Base-by-base conservation (phyloP, 2,888 invertebrate genomes). In the Nowickia ferox region DNA sequence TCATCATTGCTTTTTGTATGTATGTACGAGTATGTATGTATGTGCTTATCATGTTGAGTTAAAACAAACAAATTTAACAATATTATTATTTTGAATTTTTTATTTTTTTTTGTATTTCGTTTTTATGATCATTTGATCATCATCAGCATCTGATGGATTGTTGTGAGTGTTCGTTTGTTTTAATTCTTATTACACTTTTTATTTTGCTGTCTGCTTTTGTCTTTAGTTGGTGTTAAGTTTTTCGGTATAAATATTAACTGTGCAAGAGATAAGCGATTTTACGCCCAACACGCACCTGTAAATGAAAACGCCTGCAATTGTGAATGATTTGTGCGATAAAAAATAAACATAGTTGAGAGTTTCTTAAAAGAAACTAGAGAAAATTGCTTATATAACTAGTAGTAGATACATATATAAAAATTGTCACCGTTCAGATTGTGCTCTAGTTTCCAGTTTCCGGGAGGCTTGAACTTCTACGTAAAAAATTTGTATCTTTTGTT, bases 201-300 rank as follows among this genome's bases (percentile, higher is more conserved):
- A 46, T 69, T 57, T 40, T 13, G 19, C 0, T 59, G 11, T 68
- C 11, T 17, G 9, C 68, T 63, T 76, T 68, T 63, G 69, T 22
- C 51, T 75, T 82, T 40, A 74, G 74, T 46, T 81, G 68, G 77
- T 87, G 84, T 79, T 82, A 85, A 87, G 68, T 82, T 75, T 46
- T 79, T 76, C 69, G 71, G 76, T 83, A 84, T 76, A 84, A 86
- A 87, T 86, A 86, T 87, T 81, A 80, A 82, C 71, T 77, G 76
- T 84, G 71, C 71, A 46, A 63, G 72, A 84, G 83, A 84, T 86
- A 86, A 84, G 79, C 87, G 76, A 86, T 88, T 87, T 84, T 72
- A 87, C 65, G 83, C 78, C 78, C 69, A 78, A 81, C 84, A 81
- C 71, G 84, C 87, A 88, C 87, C 87, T 88, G 87, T 84, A 81